Base-by-base conservation (phyloP, 2,113 vertebrate genomes). In the Rhizomys pruinosus region DNA sequence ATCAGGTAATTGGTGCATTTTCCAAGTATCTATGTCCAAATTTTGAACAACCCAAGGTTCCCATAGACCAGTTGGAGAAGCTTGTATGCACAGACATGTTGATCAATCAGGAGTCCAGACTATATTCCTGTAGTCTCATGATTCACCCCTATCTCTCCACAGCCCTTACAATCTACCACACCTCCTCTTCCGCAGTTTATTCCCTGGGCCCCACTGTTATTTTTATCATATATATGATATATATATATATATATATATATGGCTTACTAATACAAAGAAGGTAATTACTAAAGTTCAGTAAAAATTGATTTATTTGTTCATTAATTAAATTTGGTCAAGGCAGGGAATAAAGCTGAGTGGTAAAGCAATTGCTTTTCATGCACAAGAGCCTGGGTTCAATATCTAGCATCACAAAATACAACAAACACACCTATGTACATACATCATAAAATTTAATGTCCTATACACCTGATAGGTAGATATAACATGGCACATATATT, bases 201-300 rank as follows among this genome's bases (percentile, higher is more conserved):
- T n/a, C n/a, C n/a, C n/a, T n/a, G n/a, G n/a, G n/a, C n/a, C 2
- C 16, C 12, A 23, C 19, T 37, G 6, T 2, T 37, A 52, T 90
- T 64, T 73, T 57, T 7, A 68, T 25, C 34, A 4, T 42, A 61
- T 32, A n/a, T n/a, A n/a, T 20, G 32, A 59, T 85, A 88, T 84
- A 52, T 52, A 52, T 52, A 69, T 47, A 0, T 20, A n/a, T n/a
- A n/a, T n/a, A n/a, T n/a, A 64, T 32, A 68, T 27, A 72, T 37
- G 64, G 22, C 61, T 90, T 66, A 59, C 47, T 63, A 89, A 80
- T 63, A 82, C 32, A 76, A 90, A 94, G 9, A 89, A 82, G 3
- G 22, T 23, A 90, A 39, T 57, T 22, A 55, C 87, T 39, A 34
- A 77, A 84, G 57, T 8, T 69, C 84, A 47, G 19, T 63, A 78